Conservation (phyloP, 2,113 vertebrate species). For the Aphyosemion australe region DNA sequence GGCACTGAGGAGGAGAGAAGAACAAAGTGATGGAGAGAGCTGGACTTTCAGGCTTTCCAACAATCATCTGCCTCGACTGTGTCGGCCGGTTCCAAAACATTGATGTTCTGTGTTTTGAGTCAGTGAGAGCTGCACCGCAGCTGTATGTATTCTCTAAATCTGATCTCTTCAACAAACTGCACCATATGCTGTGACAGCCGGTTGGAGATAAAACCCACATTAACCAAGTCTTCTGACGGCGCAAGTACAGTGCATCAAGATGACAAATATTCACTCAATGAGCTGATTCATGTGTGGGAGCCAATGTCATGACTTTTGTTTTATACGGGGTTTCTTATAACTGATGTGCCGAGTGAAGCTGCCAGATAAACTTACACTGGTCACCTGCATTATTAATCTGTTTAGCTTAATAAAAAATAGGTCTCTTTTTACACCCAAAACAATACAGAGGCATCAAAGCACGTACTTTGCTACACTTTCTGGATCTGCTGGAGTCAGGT, state of each 20-base stretch:
- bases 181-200: not conserved
- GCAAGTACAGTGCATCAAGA: not conserved
- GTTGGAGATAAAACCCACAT: not conserved
- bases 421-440: too few species aligned
- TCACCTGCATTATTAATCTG: too few species aligned
- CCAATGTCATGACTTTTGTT: not conserved
- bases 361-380: too few species aligned
- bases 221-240: not conserved
- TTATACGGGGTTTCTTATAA: not conserved
- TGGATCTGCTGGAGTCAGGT: too few species aligned
- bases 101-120: not conserved
- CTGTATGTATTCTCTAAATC: not conserved
- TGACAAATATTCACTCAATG: not conserved
- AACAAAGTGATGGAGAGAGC: slow-evolving; percentile 16
- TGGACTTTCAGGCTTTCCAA: slow-evolving; percentile 2
- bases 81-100: slow-evolving; percentile 8
- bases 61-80: not conserved
- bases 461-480: too few species aligned
- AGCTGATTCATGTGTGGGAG: not conserved
- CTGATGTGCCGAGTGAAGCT: not conserved
- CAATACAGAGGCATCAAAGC: too few species aligned
- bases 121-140: not conserved
- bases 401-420: too few species aligned
- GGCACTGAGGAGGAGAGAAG: slow-evolving; percentile 18
- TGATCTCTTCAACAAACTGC: not conserved